Percentiles rank a stretch among this genome's conserved stretches.
phyloP scores from a whole-genome alignment of 2,113 vertebrate species.

The Rhinoderma darwinii region DNA sequence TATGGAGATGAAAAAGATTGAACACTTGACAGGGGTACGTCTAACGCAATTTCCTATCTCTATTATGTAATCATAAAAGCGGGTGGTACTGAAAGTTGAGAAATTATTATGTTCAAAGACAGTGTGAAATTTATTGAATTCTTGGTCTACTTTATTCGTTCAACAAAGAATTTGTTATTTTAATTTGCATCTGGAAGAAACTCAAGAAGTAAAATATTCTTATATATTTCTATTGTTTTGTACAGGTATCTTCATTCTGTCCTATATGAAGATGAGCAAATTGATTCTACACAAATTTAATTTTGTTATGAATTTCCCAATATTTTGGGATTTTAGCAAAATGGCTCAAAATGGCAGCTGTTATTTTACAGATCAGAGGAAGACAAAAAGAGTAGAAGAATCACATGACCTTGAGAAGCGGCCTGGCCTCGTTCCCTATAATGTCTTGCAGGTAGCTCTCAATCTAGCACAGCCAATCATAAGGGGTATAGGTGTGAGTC shows the following conservation, averaged over 20 bases:
- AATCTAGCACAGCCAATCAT: too few species aligned
- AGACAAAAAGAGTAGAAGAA: too few species aligned
- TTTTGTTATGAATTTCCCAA: too few species aligned
- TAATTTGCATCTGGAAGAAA: not conserved
- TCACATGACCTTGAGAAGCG: too few species aligned
- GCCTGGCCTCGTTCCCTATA: too few species aligned
- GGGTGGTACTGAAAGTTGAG: not conserved
- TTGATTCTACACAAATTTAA: too few species aligned
- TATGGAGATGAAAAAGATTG: slow-evolving; percentile 21
- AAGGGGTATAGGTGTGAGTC: too few species aligned
- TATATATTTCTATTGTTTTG: not conserved
- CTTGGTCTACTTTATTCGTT: not conserved
- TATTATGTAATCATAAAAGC: slow-evolving; percentile 10
- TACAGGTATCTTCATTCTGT: not conserved
- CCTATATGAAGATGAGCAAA: too few species aligned
- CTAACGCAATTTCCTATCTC: not conserved
- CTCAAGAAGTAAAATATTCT: not conserved
- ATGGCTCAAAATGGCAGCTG: too few species aligned
- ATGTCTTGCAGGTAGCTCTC: too few species aligned
- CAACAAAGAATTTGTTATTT: not conserved
- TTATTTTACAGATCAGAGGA: too few species aligned
- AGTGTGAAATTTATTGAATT: slow-evolving; percentile 7
- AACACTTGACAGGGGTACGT: slow-evolving; percentile 17
- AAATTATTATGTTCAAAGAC: not conserved
- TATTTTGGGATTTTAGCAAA: too few species aligned